These are phyloP conservation scores for Limnodromus scolopaceus DNA, from an alignment of 2,797 vertebrate genomes.

Conservation along the genomic window DNA sequence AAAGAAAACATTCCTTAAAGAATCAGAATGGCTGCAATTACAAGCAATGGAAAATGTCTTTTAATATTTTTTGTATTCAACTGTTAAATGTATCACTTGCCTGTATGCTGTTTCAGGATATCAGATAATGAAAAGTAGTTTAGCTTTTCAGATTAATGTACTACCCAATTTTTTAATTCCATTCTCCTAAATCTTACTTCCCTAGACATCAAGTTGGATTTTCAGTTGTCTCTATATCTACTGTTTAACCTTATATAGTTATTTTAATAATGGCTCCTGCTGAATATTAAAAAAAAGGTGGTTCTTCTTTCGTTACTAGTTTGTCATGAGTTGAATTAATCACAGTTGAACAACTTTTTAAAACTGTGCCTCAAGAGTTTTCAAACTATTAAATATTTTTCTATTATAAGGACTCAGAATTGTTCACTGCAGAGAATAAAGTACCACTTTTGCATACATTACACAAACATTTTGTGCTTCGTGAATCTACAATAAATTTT, in stretches of 20 bases:
- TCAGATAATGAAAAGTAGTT: neutral
- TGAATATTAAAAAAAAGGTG: conserved; percentile 14
- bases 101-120: neutral
- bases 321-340: conserved; percentile 76
- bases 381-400: conserved; percentile 85
- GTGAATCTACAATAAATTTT: conserved; percentile 83
- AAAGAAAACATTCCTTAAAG: neutral
- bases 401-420: conserved; percentile 78
- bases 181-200: neutral
- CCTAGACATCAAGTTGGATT: neutral
- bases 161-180: neutral
- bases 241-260: conserved; percentile 31
- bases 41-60: neutral
- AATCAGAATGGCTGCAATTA: neutral
- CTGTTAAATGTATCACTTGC: neutral
- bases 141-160: neutral
- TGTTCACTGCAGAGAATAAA: conserved; percentile 84
- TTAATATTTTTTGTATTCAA: neutral
- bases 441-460: conserved; percentile 85
- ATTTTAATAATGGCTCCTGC: conserved; percentile 17
- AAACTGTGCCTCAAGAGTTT: conserved; percentile 79
- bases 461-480: conserved; percentile 83
- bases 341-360: conserved; percentile 77
- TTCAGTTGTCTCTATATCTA: neutral
- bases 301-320: conserved; percentile 39